Percentiles rank a stretch among this genome's conserved stretches.
These are phyloP conservation scores for Temnothorax curvispinosus DNA, from an alignment of 1,140 invertebrate species.

Conservation along the genomic window DNA sequence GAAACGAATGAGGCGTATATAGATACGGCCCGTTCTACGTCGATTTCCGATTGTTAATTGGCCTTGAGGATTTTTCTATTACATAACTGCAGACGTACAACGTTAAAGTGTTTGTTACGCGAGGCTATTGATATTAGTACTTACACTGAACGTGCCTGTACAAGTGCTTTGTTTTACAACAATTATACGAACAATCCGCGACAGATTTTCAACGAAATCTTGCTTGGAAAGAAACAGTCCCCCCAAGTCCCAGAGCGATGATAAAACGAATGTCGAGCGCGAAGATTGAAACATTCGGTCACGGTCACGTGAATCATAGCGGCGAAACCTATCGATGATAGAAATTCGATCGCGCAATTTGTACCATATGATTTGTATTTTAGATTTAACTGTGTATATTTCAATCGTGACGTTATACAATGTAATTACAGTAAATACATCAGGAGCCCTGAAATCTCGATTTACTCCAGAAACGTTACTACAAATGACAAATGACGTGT, in stretches of 20 bases:
- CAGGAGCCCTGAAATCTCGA: conserved; percentile 7
- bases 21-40: neutral
- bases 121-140: conserved; percentile 70
- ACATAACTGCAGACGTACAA: conserved; percentile 19
- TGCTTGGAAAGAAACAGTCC: neutral
- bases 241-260: neutral
- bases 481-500: neutral
- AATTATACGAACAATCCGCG: neutral
- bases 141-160: conserved; percentile 70
- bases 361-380: conserved; percentile 33
- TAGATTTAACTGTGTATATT: conserved; percentile 16
- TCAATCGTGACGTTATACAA: conserved; percentile 28
- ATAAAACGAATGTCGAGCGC: neutral
- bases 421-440: conserved; percentile 27
- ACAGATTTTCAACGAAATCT: neutral
- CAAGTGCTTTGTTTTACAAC: conserved; percentile 55
- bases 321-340: neutral
- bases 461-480: neutral
- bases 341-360: neutral
- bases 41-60: neutral
- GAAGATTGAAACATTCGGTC: neutral
- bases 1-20: neutral
- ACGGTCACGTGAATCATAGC: neutral
- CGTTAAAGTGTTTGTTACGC: conserved; percentile 64
- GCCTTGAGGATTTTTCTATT: conserved; percentile 8